A percentile compares a stretch with the other conserved stretches of the same genome.
These are phyloP conservation scores for Gopherus evgoodei DNA, from an alignment of 2,113 vertebrate species.

Conservation along the genomic window DNA sequence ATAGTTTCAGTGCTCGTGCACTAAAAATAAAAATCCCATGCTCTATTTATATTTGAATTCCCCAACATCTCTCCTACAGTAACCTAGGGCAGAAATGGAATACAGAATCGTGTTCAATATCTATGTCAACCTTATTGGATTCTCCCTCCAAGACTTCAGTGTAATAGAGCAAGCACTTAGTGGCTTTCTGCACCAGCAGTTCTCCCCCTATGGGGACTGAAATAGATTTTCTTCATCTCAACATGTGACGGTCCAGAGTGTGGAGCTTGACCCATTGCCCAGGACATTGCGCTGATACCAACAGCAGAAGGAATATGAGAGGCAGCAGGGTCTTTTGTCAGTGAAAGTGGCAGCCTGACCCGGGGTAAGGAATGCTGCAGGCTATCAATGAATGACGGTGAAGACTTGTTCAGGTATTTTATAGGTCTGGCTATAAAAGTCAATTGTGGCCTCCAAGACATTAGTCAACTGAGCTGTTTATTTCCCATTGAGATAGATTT, in stretches of 20 bases:
- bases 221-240: background rate
- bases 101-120: background rate
- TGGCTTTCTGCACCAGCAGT: background rate
- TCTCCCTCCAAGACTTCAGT: background rate
- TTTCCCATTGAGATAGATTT: background rate
- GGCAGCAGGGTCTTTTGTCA: background rate
- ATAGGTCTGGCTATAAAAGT: background rate
- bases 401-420: background rate
- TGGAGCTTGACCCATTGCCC: background rate
- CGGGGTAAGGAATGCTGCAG: background rate
- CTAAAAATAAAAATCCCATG: background rate
- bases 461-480: background rate
- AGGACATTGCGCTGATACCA: background rate
- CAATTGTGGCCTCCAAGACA: background rate
- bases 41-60: constrained; percentile 22
- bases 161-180: background rate
- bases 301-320: background rate
- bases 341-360: background rate
- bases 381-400: background rate
- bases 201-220: background rate
- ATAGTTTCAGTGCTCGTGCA: background rate
- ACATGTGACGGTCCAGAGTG: background rate
- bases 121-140: background rate
- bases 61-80: background rate
- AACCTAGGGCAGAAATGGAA: constrained; percentile 9